phyloP scores from a whole-genome alignment of 2,797 vertebrate genomes.

The Carduelis carduelis region DNA sequence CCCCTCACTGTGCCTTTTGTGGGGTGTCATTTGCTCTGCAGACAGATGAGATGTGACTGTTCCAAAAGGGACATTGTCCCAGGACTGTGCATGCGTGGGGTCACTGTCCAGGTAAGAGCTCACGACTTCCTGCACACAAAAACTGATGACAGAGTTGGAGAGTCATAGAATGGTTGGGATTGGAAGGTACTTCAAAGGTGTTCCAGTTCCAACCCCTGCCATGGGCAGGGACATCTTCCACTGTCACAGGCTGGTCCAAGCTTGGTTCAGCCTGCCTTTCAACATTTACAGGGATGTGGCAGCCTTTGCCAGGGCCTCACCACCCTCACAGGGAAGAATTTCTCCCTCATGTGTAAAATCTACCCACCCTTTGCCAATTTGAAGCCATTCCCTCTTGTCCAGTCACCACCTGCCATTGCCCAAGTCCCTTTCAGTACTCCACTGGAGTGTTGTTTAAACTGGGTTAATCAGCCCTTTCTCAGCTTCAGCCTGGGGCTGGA shows the following conservation, averaged over 20 bases:
- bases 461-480: neutral
- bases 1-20: neutral
- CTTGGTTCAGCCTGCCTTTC: neutral
- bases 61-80: fast-evolving
- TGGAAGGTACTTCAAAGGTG: neutral
- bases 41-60: neutral
- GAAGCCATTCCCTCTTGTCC: neutral
- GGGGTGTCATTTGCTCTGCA: neutral
- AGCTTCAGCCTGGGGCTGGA: neutral
- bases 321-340: neutral
- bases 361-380: neutral
- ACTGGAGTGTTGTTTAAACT: neutral
- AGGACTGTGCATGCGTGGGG: fast-evolving
- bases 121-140: neutral
- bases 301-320: neutral
- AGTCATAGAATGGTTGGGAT: neutral
- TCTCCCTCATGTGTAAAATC: too few species aligned
- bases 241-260: neutral
- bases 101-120: neutral
- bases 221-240: neutral
- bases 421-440: neutral
- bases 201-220: neutral
- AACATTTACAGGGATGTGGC: neutral
- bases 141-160: neutral
- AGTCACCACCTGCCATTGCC: fast-evolving